Base-by-base conservation (phyloP, 2,113 vertebrate species). In the Toxotes chatareus region DNA sequence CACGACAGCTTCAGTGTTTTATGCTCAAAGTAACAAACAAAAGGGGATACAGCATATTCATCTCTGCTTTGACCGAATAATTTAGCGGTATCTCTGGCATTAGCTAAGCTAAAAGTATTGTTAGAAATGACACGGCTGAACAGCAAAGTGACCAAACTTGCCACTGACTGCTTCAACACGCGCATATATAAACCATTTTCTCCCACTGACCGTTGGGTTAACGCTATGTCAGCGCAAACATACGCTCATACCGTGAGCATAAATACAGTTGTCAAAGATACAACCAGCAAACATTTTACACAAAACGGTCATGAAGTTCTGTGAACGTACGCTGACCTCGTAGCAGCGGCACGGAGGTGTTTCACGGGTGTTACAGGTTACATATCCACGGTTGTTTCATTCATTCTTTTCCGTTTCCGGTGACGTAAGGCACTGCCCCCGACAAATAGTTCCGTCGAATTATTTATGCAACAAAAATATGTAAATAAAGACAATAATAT, bases 361-460 rank as follows among this genome's bases (percentile, higher is more conserved):
- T 27, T 16, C 42, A 40, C 32, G 7, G 7, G 5, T 16, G 55
- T 19, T 60, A 49, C 65, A 40, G 62, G 51, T 82, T 67, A 83
- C 44, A 57, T 63, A 14, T 47, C 59, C 5, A 14, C 21, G 31
- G 21, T 4, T 23, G n/a, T 51, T 69, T 64, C n/a, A 84, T 68
- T 84, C 69, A 79, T 64, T 66, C 21, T 12, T 63, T 89, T 93
- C 86, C 90, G 86, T 61, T 92, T 91, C 91, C 92, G 86, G 34
- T 89, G 74, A 88, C 88, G 87, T 74, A 19, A 0, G 10, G 0
- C 23, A 1, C 27, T 46, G 32, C 63, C 74, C 72, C 61, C n/a
- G 0, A 47, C 7, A 36, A 38, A 23, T 2, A 21, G 1, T 83
- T 84, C 76, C 73, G 68, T 34, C 42, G 32, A 31, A 49, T 76